Base-by-base conservation (phyloP, 1,140 invertebrate genomes). In the Drosophila cardini region DNA sequence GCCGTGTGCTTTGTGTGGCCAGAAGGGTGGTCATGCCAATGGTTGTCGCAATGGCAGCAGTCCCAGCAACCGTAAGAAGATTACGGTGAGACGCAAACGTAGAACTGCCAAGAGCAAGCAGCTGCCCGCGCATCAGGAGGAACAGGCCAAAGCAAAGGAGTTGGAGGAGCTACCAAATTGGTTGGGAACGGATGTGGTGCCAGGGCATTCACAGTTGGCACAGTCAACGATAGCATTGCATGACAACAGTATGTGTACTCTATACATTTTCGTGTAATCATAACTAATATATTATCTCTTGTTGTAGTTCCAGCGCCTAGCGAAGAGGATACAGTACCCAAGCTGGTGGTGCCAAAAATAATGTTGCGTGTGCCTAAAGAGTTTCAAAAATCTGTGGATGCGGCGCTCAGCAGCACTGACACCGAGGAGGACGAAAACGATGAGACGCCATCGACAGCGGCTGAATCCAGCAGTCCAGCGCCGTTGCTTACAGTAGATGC, bases 321-420 rank as follows among this genome's bases (percentile, higher is more conserved):
- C 40, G 36, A 60, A 30, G 42, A 62, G 38, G 65, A 61, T 30
- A 16, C 61, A 4, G 1, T 26, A 26, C 86, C 78, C 13, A 91
- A 84, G 30, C 53, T 91, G 53, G 83, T 93, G 76, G 93, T 94
- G 30, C 93, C 93, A 57, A 94, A 94, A 78, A 90, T 94, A 9
- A 94, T 93, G 73, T 48, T 94, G 40, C 92, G 93, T 72, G 86
- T 94, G n/a, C 92, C 93, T 18, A 93, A 93, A 79, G 79, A 91
- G 53, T 92, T 87, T 70, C 91, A 92, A 26, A 92, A 90, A 45
- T 90, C 91, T 0, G 87, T 92, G 30, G 91, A 92, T 60, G 86
- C 84, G 26, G 91, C 76, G 36, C 61, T 92, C 6, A 91, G 89
- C 42, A 91, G 90, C 21, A 90, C 85, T 0, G 91, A 92, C 36